Evolutionary conservation across 1,140 invertebrate species (phyloP).

Genomic region (Stenopsyche tienmushanensis): DNA sequence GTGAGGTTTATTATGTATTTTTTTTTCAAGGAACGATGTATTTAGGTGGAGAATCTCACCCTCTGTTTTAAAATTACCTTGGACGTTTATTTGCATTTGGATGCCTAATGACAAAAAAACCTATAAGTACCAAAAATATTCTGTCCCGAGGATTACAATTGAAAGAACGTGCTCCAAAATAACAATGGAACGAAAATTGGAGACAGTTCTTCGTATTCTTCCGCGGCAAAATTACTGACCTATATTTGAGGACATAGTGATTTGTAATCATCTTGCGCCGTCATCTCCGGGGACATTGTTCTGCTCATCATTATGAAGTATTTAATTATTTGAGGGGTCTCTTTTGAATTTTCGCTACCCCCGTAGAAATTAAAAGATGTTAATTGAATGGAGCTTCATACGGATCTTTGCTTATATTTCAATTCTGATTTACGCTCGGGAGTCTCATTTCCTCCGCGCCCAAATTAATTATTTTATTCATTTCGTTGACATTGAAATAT

Average conservation of each 20-base stretch:
- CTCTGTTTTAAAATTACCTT: slow-evolving; percentile 3
- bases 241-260: no score
- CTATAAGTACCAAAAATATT: background rate
- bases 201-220: slow-evolving; percentile 6
- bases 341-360: no score
- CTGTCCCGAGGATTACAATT: background rate
- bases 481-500: no score
- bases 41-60: no score
- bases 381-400: no score
- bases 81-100: slow-evolving; percentile 18
- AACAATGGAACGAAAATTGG: slow-evolving; percentile 28
- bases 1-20: no score
- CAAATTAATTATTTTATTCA: background rate
- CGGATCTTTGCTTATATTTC: no score
- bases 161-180: slow-evolving; percentile 8
- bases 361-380: no score
- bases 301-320: background rate
- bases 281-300: background rate
- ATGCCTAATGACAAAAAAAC: background rate
- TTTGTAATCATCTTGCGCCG: no score
- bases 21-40: no score
- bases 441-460: background rate
- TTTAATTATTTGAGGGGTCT: no score
- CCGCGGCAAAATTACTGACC: slow-evolving; percentile 8
- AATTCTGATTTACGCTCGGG: no score